Evolutionary conservation across 2,888 invertebrate genomes (phyloP), one percentile per base, ranked within the genome.

Genomic region (Agrotis exclamationis): DNA sequence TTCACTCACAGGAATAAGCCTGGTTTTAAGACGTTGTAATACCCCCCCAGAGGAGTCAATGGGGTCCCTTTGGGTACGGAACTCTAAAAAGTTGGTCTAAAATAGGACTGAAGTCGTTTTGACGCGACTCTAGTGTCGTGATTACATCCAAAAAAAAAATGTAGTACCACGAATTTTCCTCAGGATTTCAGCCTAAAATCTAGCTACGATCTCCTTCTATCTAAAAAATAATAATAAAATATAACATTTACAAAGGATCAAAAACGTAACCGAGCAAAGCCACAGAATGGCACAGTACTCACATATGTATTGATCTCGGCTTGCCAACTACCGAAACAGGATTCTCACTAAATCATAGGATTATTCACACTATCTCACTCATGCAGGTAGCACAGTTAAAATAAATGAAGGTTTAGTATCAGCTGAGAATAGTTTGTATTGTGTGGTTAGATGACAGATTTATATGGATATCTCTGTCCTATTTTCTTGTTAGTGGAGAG

Each of bases 281-380:
- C 65, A 51, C 48, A 53, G 28, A 7, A 60, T 65, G 63, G 77
- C 69, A 75, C 80, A 70, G 58, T 56, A 53, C 60, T 70, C 65
- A 54, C 69, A 64, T 56, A 56, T 69, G 74, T 84, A 84, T 85
- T 85, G 84, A 84, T 84, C 81, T 74, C 72, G 70, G 78, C 68
- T 83, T 63, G 68, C 72, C 70, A 73, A 79, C 86, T 84, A 85
- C 85, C 86, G 82, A 83, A 85, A 79, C 86, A 72, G 69, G 72
- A 81, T 74, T 82, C 74, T 85, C 86, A 84, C 86, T 84, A 84
- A 84, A 84, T 84, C 84, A 84, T 68, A 51, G 86, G 86, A 84
- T 84, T 84, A 84, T 85, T 70, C 81, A 48, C 71, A 84, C 79
- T 85, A 84, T 84, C 84, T 85, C 79, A 85, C 84, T 79, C 81